Evolutionary conservation across 2,113 vertebrate genomes (phyloP).

Genomic region (Dicrurus megarhynchus): DNA sequence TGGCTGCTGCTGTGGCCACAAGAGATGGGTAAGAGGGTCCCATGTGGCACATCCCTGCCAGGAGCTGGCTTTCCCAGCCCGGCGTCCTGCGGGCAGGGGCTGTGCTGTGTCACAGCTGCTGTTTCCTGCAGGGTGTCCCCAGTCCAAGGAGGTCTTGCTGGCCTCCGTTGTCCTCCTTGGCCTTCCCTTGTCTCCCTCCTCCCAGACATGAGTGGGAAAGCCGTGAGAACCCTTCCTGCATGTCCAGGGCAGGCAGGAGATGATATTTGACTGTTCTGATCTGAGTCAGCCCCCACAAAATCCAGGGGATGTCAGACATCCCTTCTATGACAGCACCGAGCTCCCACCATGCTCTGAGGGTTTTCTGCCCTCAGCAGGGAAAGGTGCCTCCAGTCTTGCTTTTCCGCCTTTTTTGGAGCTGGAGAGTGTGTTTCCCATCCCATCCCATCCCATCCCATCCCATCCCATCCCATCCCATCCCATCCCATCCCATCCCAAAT

Average conservation of each 20-base stretch:
- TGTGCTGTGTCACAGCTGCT: background rate
- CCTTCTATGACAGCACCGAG: background rate
- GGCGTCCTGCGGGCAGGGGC: background rate
- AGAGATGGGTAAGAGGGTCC: background rate
- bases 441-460: too few relatives aligned
- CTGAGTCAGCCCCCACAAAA: background rate
- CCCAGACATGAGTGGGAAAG: background rate
- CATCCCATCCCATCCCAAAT: background rate
- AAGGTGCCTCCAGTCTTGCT: background rate
- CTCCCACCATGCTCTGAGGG: fast-evolving
- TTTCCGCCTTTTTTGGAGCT: background rate
- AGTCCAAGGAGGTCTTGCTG: fast-evolving
- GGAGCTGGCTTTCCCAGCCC: background rate
- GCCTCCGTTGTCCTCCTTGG: fast-evolving
- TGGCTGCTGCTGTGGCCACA: background rate
- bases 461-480: background rate
- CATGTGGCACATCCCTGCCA: background rate
- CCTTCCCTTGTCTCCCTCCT: background rate
- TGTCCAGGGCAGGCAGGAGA: background rate
- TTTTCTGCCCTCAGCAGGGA: background rate
- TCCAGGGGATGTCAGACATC: background rate
- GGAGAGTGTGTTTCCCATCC: background rate
- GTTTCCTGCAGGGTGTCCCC: background rate
- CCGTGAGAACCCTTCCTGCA: background rate
- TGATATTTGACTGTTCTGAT: background rate